Evolutionary conservation across 2,797 vertebrate genomes (phyloP).

Genomic region (Silurus aristotelis): DNA sequence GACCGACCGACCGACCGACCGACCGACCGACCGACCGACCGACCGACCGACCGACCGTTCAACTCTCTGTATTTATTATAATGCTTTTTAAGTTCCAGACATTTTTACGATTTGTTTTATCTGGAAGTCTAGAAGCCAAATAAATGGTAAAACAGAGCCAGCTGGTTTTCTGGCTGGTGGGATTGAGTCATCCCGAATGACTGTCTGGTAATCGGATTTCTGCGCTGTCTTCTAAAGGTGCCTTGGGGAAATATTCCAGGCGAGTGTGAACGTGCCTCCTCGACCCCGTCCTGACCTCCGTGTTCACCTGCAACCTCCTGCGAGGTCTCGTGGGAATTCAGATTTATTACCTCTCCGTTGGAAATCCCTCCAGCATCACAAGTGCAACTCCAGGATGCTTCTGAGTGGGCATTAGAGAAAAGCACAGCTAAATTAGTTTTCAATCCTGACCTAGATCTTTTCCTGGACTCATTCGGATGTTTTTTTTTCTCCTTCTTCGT

Average conservation of each 20-base stretch:
- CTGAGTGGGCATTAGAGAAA: slow-evolving; percentile 25
- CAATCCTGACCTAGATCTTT: slow-evolving; percentile 3
- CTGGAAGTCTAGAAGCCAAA: neutral
- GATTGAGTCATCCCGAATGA: slow-evolving; percentile 6
- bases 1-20: no score
- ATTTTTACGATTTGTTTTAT: neutral
- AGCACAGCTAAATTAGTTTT: slow-evolving; percentile 32
- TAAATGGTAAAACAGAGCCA: neutral
- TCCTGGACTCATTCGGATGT: slow-evolving; percentile 13
- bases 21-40: no score
- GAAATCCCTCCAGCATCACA: neutral
- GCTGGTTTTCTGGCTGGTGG: neutral
- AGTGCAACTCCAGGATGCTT: slow-evolving; percentile 14
- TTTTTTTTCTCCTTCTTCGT: neutral
- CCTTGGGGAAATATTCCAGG: slow-evolving; percentile 24
- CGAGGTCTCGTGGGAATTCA: neutral
- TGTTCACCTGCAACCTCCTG: slow-evolving; percentile 40
- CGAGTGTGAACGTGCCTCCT: slow-evolving; percentile 21
- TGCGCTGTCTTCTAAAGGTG: neutral
- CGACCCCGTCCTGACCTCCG: slow-evolving; percentile 29
- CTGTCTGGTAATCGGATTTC: slow-evolving; percentile 25
- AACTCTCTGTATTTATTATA: neutral
- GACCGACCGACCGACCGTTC: no score
- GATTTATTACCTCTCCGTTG: slow-evolving; percentile 42
- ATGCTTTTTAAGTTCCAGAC: neutral